Conservation (phyloP, 2,888 invertebrate genomes). For the Mechanitis mazaeus region DNA sequence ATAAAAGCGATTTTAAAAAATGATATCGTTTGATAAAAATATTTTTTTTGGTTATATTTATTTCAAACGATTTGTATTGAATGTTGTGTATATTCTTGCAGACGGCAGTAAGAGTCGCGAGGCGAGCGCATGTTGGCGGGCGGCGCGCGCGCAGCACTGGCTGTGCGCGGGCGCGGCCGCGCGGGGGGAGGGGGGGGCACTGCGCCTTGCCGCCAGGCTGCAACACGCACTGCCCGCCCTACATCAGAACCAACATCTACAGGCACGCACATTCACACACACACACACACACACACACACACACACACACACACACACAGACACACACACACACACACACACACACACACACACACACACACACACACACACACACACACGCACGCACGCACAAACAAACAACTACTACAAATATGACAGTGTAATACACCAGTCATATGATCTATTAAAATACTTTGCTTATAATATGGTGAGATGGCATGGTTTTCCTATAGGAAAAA, state of each 20-base stretch:
- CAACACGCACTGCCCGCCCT: conserved; percentile 38
- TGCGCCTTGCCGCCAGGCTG: conserved; percentile 52
- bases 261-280: conserved; percentile 63
- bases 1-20: too few species aligned
- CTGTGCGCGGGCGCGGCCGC: conserved; percentile 42
- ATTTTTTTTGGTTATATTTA: background rate
- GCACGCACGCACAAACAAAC: too few species aligned
- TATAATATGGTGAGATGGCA: too few species aligned
- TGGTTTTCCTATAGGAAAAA: too few species aligned
- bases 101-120: conserved; percentile 48
- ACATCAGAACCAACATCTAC: conserved; percentile 58
- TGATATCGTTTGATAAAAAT: too few species aligned
- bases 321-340: too few species aligned
- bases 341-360: conserved; percentile 54
- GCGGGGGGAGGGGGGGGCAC: conserved; percentile 42
- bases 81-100: conserved; percentile 17
- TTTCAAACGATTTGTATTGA: background rate
- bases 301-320: too few species aligned
- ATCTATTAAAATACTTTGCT: too few species aligned
- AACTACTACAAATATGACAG: too few species aligned
- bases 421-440: too few species aligned
- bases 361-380: background rate
- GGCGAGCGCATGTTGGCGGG: conserved; percentile 51
- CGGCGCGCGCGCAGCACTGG: conserved; percentile 60
- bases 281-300: conserved; percentile 68